These are phyloP conservation scores for Sesamia nonagrioides DNA, from an alignment of 1,140 invertebrate species.

Conservation along the genomic window DNA sequence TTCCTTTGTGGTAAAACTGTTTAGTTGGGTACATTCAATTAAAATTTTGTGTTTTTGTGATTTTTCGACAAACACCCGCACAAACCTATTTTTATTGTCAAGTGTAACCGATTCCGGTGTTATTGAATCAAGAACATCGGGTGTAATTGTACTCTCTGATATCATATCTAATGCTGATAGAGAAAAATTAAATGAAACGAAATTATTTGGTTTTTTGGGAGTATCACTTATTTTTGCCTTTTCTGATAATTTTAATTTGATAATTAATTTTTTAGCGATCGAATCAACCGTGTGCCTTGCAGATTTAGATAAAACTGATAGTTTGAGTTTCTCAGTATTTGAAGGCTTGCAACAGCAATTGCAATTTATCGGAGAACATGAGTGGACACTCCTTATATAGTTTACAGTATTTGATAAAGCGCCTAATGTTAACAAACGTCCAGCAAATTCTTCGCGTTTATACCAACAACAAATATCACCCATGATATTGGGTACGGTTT, in stretches of 20 bases:
- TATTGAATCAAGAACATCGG: not conserved
- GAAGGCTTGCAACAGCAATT: constrained; percentile 33
- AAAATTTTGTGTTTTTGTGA: not conserved
- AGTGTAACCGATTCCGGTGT: not conserved
- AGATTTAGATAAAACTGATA: not conserved
- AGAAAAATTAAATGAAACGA: constrained; percentile 8
- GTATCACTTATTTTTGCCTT: not conserved
- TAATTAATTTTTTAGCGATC: not conserved
- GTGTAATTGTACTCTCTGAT: not conserved
- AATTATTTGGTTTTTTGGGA: not conserved
- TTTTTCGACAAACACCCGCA: not conserved
- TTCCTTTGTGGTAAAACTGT: not conserved
- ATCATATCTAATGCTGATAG: not conserved
- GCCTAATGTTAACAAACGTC: not conserved
- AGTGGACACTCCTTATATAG: constrained; percentile 6
- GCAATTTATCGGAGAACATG: constrained; percentile 10
- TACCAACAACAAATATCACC: constrained; percentile 38
- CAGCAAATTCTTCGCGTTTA: constrained; percentile 22
- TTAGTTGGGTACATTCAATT: not conserved
- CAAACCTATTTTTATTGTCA: not conserved
- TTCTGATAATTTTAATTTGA: not conserved
- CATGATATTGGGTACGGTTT: not conserved
- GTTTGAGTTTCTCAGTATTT: not conserved
- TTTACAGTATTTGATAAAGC: not conserved
- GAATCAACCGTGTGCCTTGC: constrained; percentile 1